Conservation (phyloP, 2,797 vertebrate species). For the Allobates femoralis region DNA sequence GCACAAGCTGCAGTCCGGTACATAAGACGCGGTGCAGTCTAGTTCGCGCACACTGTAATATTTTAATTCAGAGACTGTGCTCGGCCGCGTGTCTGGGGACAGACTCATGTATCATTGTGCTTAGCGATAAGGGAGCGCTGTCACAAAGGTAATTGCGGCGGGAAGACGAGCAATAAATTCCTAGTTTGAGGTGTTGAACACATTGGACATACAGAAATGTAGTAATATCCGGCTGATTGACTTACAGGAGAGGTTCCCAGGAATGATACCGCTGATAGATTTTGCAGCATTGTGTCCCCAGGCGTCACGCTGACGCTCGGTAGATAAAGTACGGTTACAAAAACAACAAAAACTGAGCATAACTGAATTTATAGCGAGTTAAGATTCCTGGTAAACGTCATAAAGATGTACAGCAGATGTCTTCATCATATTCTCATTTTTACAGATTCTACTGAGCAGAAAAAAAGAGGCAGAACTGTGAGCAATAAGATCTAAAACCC, state of each 20-base stretch:
- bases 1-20: too few relatives aligned
- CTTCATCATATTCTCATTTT: background rate
- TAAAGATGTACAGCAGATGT: background rate
- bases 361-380: conserved; percentile 8
- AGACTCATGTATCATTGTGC: conserved; percentile 39
- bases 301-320: conserved; percentile 28
- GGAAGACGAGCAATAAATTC: conserved; percentile 26
- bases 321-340: conserved; percentile 32
- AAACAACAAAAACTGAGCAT: conserved; percentile 10
- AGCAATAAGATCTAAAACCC: background rate
- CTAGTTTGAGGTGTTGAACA: conserved; percentile 35
- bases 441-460: background rate
- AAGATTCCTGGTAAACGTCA: conserved; percentile 1
- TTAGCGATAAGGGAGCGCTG: conserved; percentile 1
- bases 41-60: background rate
- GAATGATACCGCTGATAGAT: conserved; percentile 46
- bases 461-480: background rate
- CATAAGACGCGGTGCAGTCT: too few relatives aligned
- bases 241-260: conserved; percentile 24
- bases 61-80: conserved; percentile 5
- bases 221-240: conserved; percentile 30
- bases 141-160: conserved; percentile 1
- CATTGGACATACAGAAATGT: conserved; percentile 22
- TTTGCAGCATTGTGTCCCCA: conserved; percentile 43
- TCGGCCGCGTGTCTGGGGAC: conserved; percentile 20